Base-by-base conservation (phyloP, 2,888 invertebrate genomes). In the Phengaris alcon region DNA sequence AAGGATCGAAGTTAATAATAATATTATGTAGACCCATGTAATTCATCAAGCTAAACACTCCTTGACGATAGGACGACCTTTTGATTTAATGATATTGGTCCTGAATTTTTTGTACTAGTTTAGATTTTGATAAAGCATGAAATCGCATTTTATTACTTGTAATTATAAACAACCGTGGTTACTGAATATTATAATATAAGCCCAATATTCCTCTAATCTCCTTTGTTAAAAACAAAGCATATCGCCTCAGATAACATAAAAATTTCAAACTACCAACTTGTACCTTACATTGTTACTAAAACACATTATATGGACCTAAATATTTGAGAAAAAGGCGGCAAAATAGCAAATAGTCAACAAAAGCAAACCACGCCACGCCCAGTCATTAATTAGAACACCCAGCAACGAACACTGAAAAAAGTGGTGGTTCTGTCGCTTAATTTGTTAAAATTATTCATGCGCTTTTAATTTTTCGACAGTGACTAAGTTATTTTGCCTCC, bases 381-480 rank as follows among this genome's bases (percentile, higher is more conserved):
- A 76, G 74, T 76, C 84, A 88, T 87, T 84, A 87, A 88, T 88
- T 88, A 87, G 83, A 76, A 77, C 74, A 76, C 44, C 68, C 73
- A 70, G 73, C 68, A 87, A 89, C 89, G 86, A 13, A 51, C 75
- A 82, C 80, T 83, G 82, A 82, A 82, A 88, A 90, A 91, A 82
- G 90, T 90, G 91, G 81, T 85, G 86, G 88, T 83, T 90, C 90
- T 92, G 91, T 92, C 91, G 91, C 91, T 88, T 89, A 90, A 91
- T 91, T 90, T 89, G 90, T 91, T 88, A 87, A 89, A 88, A 89
- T 90, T 88, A 83, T 86, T 68, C 82, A 82, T 79, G 78, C 79
- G 75, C 78, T 81, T 84, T 86, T 86, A 79, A 81, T 79, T 83
- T 84, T 83, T 84, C 86, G 82, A 87, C 90, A 90, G 90, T 91